Evolutionary conservation across 1,140 invertebrate species (phyloP).

Genomic region (Drosophila lacertosa): DNA sequence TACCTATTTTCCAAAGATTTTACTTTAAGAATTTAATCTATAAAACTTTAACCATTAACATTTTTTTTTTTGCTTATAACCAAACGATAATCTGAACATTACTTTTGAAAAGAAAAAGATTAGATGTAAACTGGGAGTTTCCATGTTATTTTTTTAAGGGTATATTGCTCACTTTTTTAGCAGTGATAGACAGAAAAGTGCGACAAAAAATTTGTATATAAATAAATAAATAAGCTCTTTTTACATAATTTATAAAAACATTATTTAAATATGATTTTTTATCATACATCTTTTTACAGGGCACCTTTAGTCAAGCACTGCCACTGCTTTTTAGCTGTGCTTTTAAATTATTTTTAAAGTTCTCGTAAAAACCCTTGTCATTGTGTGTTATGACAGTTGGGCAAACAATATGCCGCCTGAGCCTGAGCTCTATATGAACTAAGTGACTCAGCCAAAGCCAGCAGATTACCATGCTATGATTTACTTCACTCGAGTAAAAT

Average conservation of each 20-base stretch:
- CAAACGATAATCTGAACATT: neutral
- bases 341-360: constrained; percentile 22
- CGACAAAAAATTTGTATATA: too few species aligned
- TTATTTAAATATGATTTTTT: too few species aligned
- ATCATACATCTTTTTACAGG: neutral
- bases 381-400: constrained; percentile 21
- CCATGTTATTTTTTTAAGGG: too few species aligned
- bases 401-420: constrained; percentile 4
- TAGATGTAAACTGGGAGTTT: too few species aligned
- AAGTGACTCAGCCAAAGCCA: constrained; percentile 11
- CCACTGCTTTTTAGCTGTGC: neutral
- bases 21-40: too few species aligned
- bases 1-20: neutral
- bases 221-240: too few species aligned
- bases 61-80: too few species aligned
- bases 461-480: constrained; percentile 36
- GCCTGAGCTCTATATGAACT: constrained; percentile 2
- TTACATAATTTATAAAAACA: too few species aligned
- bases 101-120: neutral
- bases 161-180: too few species aligned
- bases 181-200: too few species aligned
- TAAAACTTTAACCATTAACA: too few species aligned
- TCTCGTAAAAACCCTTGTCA: constrained; percentile 20
- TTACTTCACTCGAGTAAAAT: constrained; percentile 12
- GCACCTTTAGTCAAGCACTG: neutral